Conservation (phyloP, 2,888 invertebrate species). For the Leptinotarsa peninsularis region DNA sequence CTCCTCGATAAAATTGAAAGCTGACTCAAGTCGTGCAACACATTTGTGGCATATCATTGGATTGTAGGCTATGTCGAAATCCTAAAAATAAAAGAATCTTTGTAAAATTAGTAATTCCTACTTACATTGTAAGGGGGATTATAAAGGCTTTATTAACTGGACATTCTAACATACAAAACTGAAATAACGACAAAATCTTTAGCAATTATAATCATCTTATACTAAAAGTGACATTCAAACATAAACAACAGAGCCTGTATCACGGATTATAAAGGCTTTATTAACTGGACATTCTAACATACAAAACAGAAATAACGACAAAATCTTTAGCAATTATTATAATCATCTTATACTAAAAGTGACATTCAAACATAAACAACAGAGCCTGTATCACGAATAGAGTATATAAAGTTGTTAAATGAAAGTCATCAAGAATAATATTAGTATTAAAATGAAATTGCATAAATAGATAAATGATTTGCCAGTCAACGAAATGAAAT, state of each 20-base stretch:
- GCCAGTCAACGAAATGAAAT: too few relatives aligned
- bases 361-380: background rate
- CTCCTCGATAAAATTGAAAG: conserved; percentile 23
- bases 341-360: background rate
- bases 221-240: background rate
- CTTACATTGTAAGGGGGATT: background rate
- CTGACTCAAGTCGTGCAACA: conserved; percentile 16
- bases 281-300: background rate
- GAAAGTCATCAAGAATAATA: too few relatives aligned
- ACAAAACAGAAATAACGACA: background rate
- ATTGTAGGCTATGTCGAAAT: conserved; percentile 21
- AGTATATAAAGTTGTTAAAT: background rate
- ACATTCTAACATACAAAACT: background rate
- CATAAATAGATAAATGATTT: too few relatives aligned
- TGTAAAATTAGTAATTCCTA: too few relatives aligned
- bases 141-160: background rate
- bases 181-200: background rate
- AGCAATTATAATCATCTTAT: background rate
- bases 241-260: background rate
- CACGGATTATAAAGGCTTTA: too few relatives aligned
- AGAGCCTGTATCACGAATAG: background rate
- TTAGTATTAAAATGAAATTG: too few relatives aligned
- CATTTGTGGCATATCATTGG: conserved; percentile 26
- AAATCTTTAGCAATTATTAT: background rate
- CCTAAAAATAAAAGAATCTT: conserved; percentile 18